phyloP scores from a whole-genome alignment of 2,113 vertebrate species.

The Boleophthalmus pectinirostris region DNA sequence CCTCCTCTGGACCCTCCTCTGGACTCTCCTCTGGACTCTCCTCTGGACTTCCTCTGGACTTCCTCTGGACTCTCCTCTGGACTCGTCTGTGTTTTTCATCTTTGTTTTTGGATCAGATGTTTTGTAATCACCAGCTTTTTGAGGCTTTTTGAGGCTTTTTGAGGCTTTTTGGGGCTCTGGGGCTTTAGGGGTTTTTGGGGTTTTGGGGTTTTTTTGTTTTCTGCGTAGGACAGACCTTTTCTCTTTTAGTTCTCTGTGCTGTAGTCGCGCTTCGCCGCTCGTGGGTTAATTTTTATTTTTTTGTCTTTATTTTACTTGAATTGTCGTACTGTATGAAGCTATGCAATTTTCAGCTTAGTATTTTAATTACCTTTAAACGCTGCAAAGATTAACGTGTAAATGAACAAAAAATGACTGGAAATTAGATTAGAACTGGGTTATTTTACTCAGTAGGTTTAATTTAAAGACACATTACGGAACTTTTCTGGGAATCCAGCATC shows the following conservation, averaged over 20 bases:
- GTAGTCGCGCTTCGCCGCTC: not conserved
- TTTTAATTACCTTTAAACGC: not conserved
- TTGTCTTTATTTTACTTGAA: not conserved
- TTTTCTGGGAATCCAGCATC: no score
- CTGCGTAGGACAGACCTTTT: not conserved
- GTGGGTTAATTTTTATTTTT: not conserved
- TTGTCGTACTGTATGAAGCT: not conserved
- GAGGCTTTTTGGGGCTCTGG: no score
- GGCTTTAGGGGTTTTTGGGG: no score
- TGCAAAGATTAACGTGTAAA: not conserved
- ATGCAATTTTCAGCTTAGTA: not conserved
- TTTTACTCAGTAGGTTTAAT: not conserved
- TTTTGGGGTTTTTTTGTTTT: no score
- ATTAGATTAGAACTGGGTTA: not conserved
- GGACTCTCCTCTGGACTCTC: conserved; percentile 43
- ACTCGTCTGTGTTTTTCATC: conserved; percentile 14
- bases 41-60: conserved; percentile 43
- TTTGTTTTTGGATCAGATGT: conserved; percentile 38
- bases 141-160: not conserved
- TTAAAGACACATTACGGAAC: not conserved
- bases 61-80: conserved; percentile 54
- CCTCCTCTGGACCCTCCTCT: no score
- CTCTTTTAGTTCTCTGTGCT: not conserved
- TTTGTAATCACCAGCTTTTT: conserved; percentile 48
- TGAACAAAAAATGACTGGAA: not conserved